Evolutionary conservation across 2,888 invertebrate species (phyloP).

Genomic region (Taenaris catops): DNA sequence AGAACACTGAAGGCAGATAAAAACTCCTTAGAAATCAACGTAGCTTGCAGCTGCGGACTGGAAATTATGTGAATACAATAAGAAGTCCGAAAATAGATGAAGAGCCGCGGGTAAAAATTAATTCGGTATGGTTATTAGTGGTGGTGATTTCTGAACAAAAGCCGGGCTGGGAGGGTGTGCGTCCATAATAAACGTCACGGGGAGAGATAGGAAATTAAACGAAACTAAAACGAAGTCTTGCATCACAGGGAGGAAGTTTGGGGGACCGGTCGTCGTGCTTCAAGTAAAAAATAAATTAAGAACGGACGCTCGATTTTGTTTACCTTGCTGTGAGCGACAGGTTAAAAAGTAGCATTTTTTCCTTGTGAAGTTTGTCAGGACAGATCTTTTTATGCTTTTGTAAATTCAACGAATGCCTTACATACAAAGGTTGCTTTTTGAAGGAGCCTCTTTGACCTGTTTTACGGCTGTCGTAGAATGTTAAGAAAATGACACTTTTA

Average conservation of each 20-base stretch:
- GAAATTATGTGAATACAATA: conserved; percentile 78
- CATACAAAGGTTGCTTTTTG: conserved; percentile 8
- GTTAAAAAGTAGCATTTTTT: conserved; percentile 27
- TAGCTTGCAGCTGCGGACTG: conserved; percentile 73
- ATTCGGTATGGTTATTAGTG: conserved; percentile 70
- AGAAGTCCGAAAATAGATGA: conserved; percentile 66
- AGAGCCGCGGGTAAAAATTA: conserved; percentile 59
- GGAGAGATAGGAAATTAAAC: conserved; percentile 74
- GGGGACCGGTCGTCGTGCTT: conserved; percentile 35
- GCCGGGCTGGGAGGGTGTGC: conserved; percentile 49
- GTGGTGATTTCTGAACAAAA: conserved; percentile 44
- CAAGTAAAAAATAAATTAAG: conserved; percentile 59
- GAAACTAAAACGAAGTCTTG: conserved; percentile 71
- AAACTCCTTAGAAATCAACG: conserved; percentile 74
- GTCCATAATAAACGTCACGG: conserved; percentile 67
- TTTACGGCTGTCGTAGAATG: too few relatives aligned
- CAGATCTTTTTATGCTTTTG: conserved; percentile 18
- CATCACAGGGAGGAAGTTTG: conserved; percentile 56
- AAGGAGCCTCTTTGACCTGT: too few relatives aligned
- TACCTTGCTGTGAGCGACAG: conserved; percentile 39
- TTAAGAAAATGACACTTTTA: too few relatives aligned
- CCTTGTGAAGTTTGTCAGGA: conserved; percentile 16
- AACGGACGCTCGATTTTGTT: conserved; percentile 56
- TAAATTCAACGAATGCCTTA: conserved; percentile 7
- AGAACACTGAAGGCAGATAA: conserved; percentile 70